Base-by-base conservation (phyloP, 2,113 vertebrate genomes). In the Myotis brandtii region DNA sequence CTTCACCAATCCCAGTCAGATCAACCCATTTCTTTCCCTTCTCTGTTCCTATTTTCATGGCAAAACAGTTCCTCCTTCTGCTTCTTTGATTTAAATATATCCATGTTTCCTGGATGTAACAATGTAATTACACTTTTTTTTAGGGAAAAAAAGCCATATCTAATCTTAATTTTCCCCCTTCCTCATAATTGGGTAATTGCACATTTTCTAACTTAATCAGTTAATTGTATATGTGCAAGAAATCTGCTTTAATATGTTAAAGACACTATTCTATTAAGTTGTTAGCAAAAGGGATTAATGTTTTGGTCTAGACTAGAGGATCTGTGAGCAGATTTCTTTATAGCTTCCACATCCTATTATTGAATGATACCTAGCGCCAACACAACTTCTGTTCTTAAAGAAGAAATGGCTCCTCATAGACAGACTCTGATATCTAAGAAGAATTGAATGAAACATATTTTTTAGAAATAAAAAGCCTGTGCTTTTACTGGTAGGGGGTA, bases 131-230 rank as follows among this genome's bases (percentile, higher is more conserved):
- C 37, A 37, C 37, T 37, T 89, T 96, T 89, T 89, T 79, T 34
- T 87, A 59, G 59, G 17, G 16, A 1, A 34, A 76, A 76, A 69
- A 77, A 62, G 56, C 30, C 16, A 1, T 72, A 91, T 91, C 86
- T 95, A 94, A 96, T 97, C 62, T 95, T 86, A 96, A 94, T 89
- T 94, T 86, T 37, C 27, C 25, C 50, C 23, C 48, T 92, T 94
- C n/a, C 69, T 96, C 82, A 88, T 95, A 97, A 97, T 81, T 94
- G 64, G n/a, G 94, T 96, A 97, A 98, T 89, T 97, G 69, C 21
- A 86, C 16, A 89, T 93, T 95, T 91, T 69, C 85, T 90, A 91
- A 18, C 52, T 91, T 97, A 97, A 95, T 96, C 69, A 95, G 94
- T 95, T 91, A 94, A 97, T 93, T 95, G 82, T 89, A 6, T 70